Conservation (phyloP, 2,113 vertebrate genomes). For the Rhizomys pruinosus region DNA sequence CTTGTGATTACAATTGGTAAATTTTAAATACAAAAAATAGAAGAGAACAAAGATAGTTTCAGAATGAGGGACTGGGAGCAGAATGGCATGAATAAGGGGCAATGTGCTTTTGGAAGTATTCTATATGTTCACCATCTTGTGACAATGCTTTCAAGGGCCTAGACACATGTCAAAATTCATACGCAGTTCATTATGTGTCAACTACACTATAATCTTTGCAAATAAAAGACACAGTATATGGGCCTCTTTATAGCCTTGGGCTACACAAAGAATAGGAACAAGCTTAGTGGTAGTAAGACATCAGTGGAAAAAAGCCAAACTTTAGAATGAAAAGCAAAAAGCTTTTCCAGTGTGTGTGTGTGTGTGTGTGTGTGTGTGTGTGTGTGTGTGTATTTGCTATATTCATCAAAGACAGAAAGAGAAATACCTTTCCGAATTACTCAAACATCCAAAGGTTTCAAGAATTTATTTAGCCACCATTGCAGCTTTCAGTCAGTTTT, state of each 20-base stretch:
- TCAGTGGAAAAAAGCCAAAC: neutral
- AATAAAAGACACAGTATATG: neutral
- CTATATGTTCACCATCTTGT: neutral
- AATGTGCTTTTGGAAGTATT: neutral
- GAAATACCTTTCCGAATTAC: neutral
- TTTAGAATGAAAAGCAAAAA: neutral
- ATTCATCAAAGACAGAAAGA: neutral
- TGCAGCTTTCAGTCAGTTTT: neutral
- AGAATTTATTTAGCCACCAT: neutral
- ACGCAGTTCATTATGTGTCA: neutral
- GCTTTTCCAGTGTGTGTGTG: neutral
- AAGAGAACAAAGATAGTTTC: neutral
- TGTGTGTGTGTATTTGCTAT: neutral
- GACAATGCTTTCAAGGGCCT: neutral
- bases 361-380: neutral
- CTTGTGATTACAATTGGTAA: neutral
- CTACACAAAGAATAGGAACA: neutral
- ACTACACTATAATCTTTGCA: neutral
- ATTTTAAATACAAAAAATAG: neutral
- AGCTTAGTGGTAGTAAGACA: neutral
- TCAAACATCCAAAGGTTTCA: neutral
- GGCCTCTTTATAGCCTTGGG: neutral
- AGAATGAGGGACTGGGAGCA: neutral
- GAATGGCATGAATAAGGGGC: neutral
- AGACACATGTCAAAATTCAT: neutral